Conservation (phyloP, 2,888 invertebrate genomes). For the Temnothorax ravouxi region DNA sequence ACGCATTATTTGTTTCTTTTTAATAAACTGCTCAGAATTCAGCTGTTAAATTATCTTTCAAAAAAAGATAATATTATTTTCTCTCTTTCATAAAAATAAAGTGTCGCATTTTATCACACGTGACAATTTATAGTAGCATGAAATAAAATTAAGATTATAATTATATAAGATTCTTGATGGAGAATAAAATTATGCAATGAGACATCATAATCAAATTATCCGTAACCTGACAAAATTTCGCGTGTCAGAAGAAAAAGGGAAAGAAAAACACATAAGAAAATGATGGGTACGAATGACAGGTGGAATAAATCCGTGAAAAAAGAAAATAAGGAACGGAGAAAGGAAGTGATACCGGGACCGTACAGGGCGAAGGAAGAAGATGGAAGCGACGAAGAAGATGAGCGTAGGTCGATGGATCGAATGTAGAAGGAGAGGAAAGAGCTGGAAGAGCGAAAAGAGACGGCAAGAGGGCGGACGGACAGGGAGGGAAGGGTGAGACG, state of each 20-base stretch:
- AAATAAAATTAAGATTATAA: neutral
- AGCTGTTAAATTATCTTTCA: neutral
- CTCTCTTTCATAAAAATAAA: neutral
- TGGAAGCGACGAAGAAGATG: conserved; percentile 56
- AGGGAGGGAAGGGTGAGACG: conserved; percentile 53
- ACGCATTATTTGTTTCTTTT: neutral
- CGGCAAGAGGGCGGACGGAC: conserved; percentile 50
- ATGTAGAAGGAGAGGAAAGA: conserved; percentile 55
- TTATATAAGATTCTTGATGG: neutral
- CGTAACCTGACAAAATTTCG: conserved; percentile 70
- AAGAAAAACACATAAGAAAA: conserved; percentile 3
- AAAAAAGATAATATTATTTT: neutral
- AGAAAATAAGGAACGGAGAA: conserved; percentile 46
- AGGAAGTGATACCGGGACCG: conserved; percentile 50
- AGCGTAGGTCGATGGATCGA: conserved; percentile 40
- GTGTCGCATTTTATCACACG: neutral
- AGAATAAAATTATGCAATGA: neutral
- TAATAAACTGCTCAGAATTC: neutral
- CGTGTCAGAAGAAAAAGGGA: conserved; percentile 5
- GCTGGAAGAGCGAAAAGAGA: conserved; percentile 55
- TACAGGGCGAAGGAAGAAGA: conserved; percentile 57
- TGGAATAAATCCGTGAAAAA: conserved; percentile 39
- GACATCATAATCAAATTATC: conserved; percentile 55
- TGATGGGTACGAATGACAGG: neutral
- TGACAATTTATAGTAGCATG: neutral